phyloP scores from a whole-genome alignment of 1,140 invertebrate species.

The Microplitis mediator region DNA sequence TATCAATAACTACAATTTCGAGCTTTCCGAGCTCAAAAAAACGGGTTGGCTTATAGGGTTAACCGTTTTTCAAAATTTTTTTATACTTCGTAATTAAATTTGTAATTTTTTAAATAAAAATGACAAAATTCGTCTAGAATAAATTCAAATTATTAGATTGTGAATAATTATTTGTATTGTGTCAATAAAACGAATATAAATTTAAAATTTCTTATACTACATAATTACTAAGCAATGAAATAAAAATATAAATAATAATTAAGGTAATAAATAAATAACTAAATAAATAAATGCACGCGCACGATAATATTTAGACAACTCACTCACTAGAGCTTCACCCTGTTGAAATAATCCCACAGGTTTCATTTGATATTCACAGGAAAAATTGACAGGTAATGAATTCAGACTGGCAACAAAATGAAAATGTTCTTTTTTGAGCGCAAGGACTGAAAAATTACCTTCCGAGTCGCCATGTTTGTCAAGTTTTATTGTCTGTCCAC shows the following conservation, averaged over 20 bases:
- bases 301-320: slow-evolving; percentile 57
- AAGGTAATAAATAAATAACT: not conserved
- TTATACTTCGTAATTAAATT: too few species aligned
- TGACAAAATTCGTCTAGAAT: too few species aligned
- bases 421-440: slow-evolving; percentile 68
- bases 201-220: too few species aligned
- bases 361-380: slow-evolving; percentile 76
- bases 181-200: too few species aligned
- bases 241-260: slow-evolving; percentile 15
- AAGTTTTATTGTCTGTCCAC: slow-evolving; percentile 87
- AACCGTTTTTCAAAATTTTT: too few species aligned
- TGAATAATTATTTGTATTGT: too few species aligned
- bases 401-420: slow-evolving; percentile 29
- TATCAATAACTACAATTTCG: too few species aligned
- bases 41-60: too few species aligned
- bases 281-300: not conserved
- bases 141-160: too few species aligned
- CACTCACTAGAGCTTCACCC: slow-evolving; percentile 75
- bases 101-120: too few species aligned
- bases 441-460: slow-evolving; percentile 94
- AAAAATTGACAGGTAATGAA: slow-evolving; percentile 62
- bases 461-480: slow-evolving; percentile 94
- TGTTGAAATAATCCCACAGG: slow-evolving; percentile 83
- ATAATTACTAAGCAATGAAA: slow-evolving; percentile 13
- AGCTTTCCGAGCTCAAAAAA: too few species aligned